Base-by-base conservation (phyloP, 2,113 vertebrate genomes). In the Tiliqua scincoides region DNA sequence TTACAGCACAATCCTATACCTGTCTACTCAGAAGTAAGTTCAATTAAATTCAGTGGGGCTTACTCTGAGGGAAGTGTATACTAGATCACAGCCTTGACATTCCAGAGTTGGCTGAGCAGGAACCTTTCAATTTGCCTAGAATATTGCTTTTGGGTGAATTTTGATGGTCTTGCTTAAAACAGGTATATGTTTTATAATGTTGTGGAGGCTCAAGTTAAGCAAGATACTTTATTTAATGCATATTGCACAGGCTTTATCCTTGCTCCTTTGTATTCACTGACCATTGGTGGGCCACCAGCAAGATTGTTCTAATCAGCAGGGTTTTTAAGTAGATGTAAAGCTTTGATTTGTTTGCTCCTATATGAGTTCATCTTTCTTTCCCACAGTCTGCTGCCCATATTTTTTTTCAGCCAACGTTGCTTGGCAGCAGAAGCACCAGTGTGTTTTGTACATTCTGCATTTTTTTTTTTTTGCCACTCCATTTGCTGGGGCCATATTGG, bases 301-400 rank as follows among this genome's bases (percentile, higher is more conserved):
- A 85, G 77, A 87, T 70, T 68, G 75, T 86, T 90, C 74, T 92
- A 93, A 96, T 63, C 86, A 94, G 92, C 88, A 87, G 70, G 68
- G 87, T 87, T 94, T 91, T 89, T 89, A 82, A 83, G 78, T 17
- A 48, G 21, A 89, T 92, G 80, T 93, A 87, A 86, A 91, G 90
- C 91, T 91, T 94, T 93, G 85, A 94, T 96, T 96, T 95, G 94
- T 94, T 93, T 93, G 91, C 81, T 91, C 93, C 90, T 89, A 65
- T 74, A 65, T 83, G 71, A 86, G 87, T 91, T 87, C 75, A 84
- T 87, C 85, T 93, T 90, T 87, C 89, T 92, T 97, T 97, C 96
- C 94, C 95, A 96, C 94, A 96, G 91, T 91, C 91, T 87, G 77
- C 86, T 84, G 79, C 85, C 85, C 91, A 70, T 70, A 89, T 96